A percentile compares a stretch with the other conserved stretches of the same genome.
Conservation (phyloP, 1,140 invertebrate species). For the Batillaria attramentaria region DNA sequence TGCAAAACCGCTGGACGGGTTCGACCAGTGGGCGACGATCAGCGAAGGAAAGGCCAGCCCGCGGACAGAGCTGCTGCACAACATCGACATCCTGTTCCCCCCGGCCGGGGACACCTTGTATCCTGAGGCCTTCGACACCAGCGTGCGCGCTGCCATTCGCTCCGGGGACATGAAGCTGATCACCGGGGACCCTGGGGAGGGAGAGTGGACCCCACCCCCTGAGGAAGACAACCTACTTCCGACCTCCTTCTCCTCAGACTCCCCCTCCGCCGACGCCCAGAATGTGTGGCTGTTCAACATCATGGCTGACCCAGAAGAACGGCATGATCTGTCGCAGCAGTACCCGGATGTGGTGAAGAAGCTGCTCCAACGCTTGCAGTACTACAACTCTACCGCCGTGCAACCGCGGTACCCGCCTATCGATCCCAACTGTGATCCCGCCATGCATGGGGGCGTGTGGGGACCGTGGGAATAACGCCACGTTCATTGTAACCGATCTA, state of each 20-base stretch:
- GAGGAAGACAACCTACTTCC: no score
- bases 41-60: constrained; percentile 45
- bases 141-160: constrained; percentile 54
- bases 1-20: constrained; percentile 49
- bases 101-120: constrained; percentile 38
- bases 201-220: constrained; percentile 29
- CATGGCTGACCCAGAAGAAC: constrained; percentile 50
- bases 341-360: constrained; percentile 45
- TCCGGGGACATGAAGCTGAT: constrained; percentile 61
- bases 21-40: constrained; percentile 51
- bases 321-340: constrained; percentile 44
- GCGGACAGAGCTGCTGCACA: constrained; percentile 60
- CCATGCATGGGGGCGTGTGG: constrained; percentile 57
- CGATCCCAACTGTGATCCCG: constrained; percentile 53
- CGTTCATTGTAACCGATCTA: no score
- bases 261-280: constrained; percentile 21
- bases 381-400: constrained; percentile 56
- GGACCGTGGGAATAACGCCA: constrained; percentile 63
- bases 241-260: no score
- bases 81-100: constrained; percentile 57
- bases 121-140: constrained; percentile 53
- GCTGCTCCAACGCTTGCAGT: constrained; percentile 47
- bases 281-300: constrained; percentile 62
- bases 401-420: constrained; percentile 47
- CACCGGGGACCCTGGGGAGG: constrained; percentile 59